Evolutionary conservation across 2,113 vertebrate genomes (phyloP), one percentile per base, ranked within the genome.

Genomic region (Istiophorus platypterus): DNA sequence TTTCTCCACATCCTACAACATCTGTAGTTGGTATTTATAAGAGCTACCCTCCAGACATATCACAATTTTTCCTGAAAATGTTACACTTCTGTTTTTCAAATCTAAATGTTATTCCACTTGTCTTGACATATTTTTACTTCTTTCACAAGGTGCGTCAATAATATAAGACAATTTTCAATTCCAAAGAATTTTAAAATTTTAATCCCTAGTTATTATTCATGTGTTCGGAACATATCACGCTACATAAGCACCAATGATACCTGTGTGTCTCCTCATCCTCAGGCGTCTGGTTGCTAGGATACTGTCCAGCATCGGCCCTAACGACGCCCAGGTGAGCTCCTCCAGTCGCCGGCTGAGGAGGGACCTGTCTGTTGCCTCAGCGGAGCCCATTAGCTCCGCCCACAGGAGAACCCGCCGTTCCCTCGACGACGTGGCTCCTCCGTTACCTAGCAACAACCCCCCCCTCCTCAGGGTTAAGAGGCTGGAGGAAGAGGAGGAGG

Each of bases 381-480:
- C 57, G 0, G 64, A 75, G 2, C 45, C 85, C 0, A 2, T 58
- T 14, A 51, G 76, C 77, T 22, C 90, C n/a, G 3, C 84, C 76
- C 89, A 90, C 57, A 92, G 88, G 57, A 91, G 94, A 57, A 78
- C 82, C 72, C 94, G 94, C 0, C 95, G 95, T 14, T 95, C 95
- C 70, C 86, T 95, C 11, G 94, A 94, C 1, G 86, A 93, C 18
- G 8, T 57, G 10, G 52, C 92, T 7, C 73, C 78, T 7, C 80
- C 87, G 0, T 76, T 62, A 1, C 85, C 93, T 0, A 91, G 88
- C 72, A 72, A 76, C 5, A 82, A 90, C 61, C 88, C 91, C 0
- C 91, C 94, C 0, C 95, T 95, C 51, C 85, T 96, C 29, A 79
- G 95, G 59, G 95, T 95, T 76, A 96, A 96, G 76, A 90, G 95